phyloP scores from a whole-genome alignment of 2,113 vertebrate genomes.

The human region DNA sequence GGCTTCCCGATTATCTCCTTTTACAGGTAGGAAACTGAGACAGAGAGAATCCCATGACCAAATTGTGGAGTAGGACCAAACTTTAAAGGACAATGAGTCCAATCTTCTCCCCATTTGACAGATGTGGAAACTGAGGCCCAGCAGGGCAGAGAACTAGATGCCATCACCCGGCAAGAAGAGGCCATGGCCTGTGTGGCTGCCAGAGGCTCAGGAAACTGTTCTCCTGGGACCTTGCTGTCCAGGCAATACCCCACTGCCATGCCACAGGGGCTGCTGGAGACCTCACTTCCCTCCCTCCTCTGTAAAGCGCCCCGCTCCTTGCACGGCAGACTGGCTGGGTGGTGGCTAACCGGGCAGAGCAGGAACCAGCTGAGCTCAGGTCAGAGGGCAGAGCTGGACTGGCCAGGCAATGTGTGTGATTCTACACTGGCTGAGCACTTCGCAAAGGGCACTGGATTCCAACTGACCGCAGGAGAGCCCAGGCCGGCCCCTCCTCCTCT shows the following conservation, averaged over 20 bases:
- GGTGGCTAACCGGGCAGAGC: neutral
- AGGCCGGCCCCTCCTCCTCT: rapidly evolving
- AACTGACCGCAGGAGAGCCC: neutral
- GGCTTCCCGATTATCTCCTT: neutral
- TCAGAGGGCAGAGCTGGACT: neutral
- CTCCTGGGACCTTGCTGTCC: neutral
- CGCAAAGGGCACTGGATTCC: neutral
- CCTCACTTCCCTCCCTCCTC: neutral
- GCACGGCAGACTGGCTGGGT: neutral
- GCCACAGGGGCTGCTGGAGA: rapidly evolving
- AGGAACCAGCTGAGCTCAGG: neutral
- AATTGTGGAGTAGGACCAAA: rapidly evolving
- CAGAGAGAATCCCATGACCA: rapidly evolving
- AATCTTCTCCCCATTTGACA: neutral
- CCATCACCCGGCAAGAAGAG: neutral
- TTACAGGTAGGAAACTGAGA: neutral
- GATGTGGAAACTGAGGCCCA: neutral
- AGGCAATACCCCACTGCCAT: rapidly evolving
- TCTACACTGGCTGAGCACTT: neutral
- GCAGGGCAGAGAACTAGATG: too few relatives aligned
- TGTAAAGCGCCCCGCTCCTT: rapidly evolving
- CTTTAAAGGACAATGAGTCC: neutral
- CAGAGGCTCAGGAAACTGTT: neutral
- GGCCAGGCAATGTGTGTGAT: neutral
- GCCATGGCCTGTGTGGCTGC: neutral